These are phyloP conservation scores for Tupaia tana DNA, from an alignment of 2,113 vertebrate genomes.

Conservation along the genomic window DNA sequence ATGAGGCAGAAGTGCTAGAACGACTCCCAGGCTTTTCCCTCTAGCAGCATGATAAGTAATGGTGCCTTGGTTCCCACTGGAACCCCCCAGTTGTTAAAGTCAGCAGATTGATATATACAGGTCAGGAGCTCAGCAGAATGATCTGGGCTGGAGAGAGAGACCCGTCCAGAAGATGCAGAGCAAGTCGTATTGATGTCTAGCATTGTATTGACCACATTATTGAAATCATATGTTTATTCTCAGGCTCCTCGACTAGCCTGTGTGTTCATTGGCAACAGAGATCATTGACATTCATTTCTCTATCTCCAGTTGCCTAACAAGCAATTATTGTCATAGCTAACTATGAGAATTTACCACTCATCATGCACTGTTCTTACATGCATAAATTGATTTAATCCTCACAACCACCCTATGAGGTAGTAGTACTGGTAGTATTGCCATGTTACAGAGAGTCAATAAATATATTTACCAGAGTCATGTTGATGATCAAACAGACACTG, in stretches of 20 bases:
- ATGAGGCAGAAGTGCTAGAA: not conserved
- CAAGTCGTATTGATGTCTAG: not conserved
- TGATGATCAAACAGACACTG: not conserved
- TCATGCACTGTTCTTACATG: not conserved
- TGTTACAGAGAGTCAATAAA: not conserved
- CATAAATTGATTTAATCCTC: not conserved
- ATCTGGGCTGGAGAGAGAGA: not conserved
- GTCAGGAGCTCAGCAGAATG: not conserved
- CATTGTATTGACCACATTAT: not conserved
- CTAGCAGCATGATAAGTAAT: not conserved
- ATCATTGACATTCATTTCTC: slow-evolving; percentile 32
- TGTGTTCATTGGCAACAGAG: not conserved
- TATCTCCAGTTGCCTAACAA: not conserved
- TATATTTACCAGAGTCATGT: not conserved
- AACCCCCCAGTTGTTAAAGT: not conserved
- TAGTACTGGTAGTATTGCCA: not conserved
- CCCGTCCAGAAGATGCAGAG: rapidly evolving
- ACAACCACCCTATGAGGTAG: not conserved
- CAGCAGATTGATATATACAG: not conserved
- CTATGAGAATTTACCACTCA: not conserved
- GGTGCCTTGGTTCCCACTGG: not conserved
- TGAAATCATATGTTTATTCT: slow-evolving; percentile 17
- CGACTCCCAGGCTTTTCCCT: not conserved
- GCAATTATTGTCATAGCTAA: slow-evolving; percentile 4
- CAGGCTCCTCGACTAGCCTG: not conserved